Percentiles rank a stretch among this genome's conserved stretches.
These are phyloP conservation scores for Andricus quercusramuli DNA, from an alignment of 2,888 invertebrate species.

Conservation along the genomic window DNA sequence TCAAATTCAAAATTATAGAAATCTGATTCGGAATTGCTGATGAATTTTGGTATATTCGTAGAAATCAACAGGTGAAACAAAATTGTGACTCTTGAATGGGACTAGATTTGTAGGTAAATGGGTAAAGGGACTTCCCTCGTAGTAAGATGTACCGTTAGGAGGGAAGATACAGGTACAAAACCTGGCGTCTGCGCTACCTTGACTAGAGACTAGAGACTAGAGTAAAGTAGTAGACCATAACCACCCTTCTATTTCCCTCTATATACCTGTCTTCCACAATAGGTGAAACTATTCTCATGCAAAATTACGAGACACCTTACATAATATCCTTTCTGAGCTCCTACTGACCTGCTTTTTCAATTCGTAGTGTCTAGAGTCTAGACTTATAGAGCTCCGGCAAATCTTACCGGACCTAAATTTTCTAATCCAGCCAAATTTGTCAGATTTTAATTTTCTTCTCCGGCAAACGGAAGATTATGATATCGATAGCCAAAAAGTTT, in stretches of 20 bases:
- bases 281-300: slow-evolving; percentile 56
- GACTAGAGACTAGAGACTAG: slow-evolving; percentile 35
- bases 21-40: no score
- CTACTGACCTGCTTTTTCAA: slow-evolving; percentile 50
- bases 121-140: slow-evolving; percentile 43
- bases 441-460: no score
- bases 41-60: no score
- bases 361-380: not conserved
- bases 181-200: slow-evolving; percentile 68
- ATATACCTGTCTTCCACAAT: slow-evolving; percentile 56
- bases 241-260: slow-evolving; percentile 53
- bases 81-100: not conserved
- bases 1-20: no score
- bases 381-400: no score
- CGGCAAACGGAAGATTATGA: no score
- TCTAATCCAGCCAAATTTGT: no score
- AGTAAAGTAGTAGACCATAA: slow-evolving; percentile 32
- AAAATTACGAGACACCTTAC: slow-evolving; percentile 66
- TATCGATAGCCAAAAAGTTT: no score
- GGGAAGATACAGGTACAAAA: slow-evolving; percentile 63
- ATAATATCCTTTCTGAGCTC: slow-evolving; percentile 59
- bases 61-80: not conserved
- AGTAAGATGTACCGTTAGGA: slow-evolving; percentile 47
- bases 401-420: no score
- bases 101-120: not conserved